phyloP scores from a whole-genome alignment of 2,113 vertebrate genomes.

The Nycticryphes semicollaris region DNA sequence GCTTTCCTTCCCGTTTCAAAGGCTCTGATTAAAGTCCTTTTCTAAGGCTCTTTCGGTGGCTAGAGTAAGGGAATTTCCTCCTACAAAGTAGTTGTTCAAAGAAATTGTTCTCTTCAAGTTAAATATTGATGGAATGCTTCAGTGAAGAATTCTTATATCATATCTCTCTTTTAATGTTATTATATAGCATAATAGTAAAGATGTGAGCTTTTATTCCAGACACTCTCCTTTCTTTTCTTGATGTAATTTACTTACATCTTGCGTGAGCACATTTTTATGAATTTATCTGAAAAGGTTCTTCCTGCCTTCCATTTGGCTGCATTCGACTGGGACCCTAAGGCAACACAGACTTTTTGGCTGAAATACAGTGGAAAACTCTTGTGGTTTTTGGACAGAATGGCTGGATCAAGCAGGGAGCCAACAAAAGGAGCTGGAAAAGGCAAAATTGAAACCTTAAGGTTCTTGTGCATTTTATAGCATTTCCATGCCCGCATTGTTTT shows the following conservation, averaged over 20 bases:
- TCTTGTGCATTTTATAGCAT: not conserved
- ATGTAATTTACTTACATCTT: slow-evolving; percentile 17
- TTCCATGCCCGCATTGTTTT: not conserved
- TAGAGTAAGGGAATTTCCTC: slow-evolving; percentile 49
- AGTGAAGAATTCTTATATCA: not conserved
- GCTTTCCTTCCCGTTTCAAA: slow-evolving; percentile 65
- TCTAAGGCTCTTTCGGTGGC: slow-evolving; percentile 6
- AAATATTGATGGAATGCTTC: not conserved
- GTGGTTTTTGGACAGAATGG: not conserved
- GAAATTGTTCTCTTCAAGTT: slow-evolving; percentile 34
- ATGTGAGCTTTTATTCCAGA: slow-evolving; percentile 9
- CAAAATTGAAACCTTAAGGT: slow-evolving; percentile 17
- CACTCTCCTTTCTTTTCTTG: not conserved
- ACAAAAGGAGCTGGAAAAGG: not conserved
- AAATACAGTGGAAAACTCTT: slow-evolving; percentile 23
- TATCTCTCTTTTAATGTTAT: slow-evolving; percentile 21
- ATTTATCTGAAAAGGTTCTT: slow-evolving; percentile 16
- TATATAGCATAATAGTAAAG: slow-evolving; percentile 2
- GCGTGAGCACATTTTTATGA: not conserved
- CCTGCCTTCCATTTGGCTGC: not conserved
- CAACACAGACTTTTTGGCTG: not conserved
- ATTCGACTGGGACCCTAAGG: not conserved
- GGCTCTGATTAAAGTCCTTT: slow-evolving; percentile 46
- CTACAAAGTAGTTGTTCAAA: slow-evolving; percentile 38
- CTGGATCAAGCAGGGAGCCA: not conserved